Evolutionary conservation across 2,113 vertebrate species (phyloP).

Genomic region (Miniopterus natalensis): DNA sequence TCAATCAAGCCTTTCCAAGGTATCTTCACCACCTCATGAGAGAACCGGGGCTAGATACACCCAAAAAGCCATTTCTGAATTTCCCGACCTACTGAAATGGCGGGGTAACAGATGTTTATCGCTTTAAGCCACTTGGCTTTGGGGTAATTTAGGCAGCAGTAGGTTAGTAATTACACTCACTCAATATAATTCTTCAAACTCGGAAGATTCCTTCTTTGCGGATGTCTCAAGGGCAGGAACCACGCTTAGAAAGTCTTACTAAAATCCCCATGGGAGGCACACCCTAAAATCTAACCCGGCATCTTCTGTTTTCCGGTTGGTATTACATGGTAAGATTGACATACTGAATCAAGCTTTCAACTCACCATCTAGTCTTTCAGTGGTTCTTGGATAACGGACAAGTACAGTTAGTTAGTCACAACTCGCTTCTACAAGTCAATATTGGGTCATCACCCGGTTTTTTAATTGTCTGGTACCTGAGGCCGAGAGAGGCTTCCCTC

Average conservation of each 20-base stretch:
- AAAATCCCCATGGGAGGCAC: neutral
- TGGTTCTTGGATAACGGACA: neutral
- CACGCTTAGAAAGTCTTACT: neutral
- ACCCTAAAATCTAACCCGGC: neutral
- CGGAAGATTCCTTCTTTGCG: neutral
- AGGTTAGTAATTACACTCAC: neutral
- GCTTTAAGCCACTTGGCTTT: neutral
- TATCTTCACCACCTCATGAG: neutral
- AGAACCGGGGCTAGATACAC: neutral
- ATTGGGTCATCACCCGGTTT: neutral
- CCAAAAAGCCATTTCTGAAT: conserved; percentile 14
- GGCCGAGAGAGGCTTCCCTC: neutral
- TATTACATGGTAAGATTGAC: neutral
- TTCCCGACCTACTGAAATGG: neutral
- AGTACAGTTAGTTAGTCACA: neutral
- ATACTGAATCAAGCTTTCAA: neutral
- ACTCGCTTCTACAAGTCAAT: neutral
- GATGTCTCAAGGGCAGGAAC: neutral
- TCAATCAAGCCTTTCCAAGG: neutral
- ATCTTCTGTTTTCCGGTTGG: conserved; percentile 7
- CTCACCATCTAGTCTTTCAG: neutral
- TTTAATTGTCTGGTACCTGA: neutral
- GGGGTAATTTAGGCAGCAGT: neutral
- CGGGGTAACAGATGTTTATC: neutral
- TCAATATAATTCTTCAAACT: conserved; percentile 47